Base-by-base conservation (phyloP, 2,888 invertebrate genomes). In the Zhuqinia jingwanae region DNA sequence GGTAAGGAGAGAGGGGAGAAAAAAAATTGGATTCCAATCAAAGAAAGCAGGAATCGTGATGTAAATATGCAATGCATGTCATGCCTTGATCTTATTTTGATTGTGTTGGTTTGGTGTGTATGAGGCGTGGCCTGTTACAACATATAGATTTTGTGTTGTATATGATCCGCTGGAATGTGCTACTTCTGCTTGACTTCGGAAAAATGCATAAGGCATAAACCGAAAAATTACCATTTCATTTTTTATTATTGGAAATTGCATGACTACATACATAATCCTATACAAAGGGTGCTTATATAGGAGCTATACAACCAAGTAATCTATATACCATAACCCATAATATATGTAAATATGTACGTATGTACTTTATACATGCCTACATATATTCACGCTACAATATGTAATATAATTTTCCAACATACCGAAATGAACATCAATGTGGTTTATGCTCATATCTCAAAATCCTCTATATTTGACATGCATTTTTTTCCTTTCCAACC, bases 1-100 rank as follows among this genome's bases (percentile, higher is more conserved):
- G 8, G 36, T 6, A 47, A 47, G 25, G 45, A 27, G 25, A 25
- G 15, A 68, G 10, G 15, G 36, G n/a, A n/a, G n/a, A 68, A 70
- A 42, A 22, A n/a, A n/a, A n/a, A n/a, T n/a, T n/a, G 50, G 75
- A 75, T 56, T 75, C 53, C 75, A 75, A 75, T 75, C 75, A 75
- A 56, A 75, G 36, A 75, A 30, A 56, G 75, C 75, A 75, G 75
- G 22, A 53, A 56, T 75, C 36, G 53, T 56, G n/a, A n/a, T n/a
- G 75, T 56, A 75, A 75, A 75, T 75, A 75, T 56, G 56, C 75
- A 36, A 56, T 56, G 75, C 75, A 75, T 73, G 73, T 73, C 73
- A 73, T 75, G 75, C 56, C 56, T 56, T 75, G 75, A 75, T 75
- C 75, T 75, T 56, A 75, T 75, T 75, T 75, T 75, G 75, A 75